Evolutionary conservation across 2,113 vertebrate genomes (phyloP), one percentile per base, ranked within the genome.

Genomic region (Megaptera novaeangliae): DNA sequence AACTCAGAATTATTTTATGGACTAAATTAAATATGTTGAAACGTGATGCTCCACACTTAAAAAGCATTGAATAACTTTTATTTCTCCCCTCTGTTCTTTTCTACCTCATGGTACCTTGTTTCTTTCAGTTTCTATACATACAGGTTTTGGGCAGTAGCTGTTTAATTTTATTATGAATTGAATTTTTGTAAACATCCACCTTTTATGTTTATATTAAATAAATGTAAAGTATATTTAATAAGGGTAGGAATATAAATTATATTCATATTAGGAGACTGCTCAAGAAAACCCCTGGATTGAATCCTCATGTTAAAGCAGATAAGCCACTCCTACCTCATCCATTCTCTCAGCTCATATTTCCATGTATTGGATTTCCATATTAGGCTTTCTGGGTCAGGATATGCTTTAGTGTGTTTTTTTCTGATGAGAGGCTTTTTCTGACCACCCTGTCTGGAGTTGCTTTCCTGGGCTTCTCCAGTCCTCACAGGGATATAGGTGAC

Each of bases 141-240:
- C 6, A 69, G 5, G 20, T 93, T 97, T 91, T 46, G 59, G 36
- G 36, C 8, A 49, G 34, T 81, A 29, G 29, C 68, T 29, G 10
- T 92, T 92, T 85, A 15, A 86, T 74, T 92, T 82, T 71, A 27
- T 91, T 95, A 80, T 88, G 41, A 94, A 92, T 49, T 81, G 27
- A 69, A 75, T 69, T 93, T 96, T 84, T 88, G 21, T n/a, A 93
- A 66, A 83, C 8, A 39, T 88, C 7, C 8, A 66, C 82, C 14
- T 92, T 90, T 89, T 89, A 31, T 71, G 88, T 93, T 90, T 84
- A n/a, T 77, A 59, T 69, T 91, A 91, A 44, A 57, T 77, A 92
- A 68, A 18, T 63, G 17, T 91, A 64, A 27, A 86, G 29, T 72
- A 77, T 82, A 68, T 72, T 92, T 92, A 80, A 59, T 57, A 89